Evolutionary conservation across 1,140 invertebrate species (phyloP), one percentile per base, ranked within the genome.

Genomic region (Medauroidea extradentata): DNA sequence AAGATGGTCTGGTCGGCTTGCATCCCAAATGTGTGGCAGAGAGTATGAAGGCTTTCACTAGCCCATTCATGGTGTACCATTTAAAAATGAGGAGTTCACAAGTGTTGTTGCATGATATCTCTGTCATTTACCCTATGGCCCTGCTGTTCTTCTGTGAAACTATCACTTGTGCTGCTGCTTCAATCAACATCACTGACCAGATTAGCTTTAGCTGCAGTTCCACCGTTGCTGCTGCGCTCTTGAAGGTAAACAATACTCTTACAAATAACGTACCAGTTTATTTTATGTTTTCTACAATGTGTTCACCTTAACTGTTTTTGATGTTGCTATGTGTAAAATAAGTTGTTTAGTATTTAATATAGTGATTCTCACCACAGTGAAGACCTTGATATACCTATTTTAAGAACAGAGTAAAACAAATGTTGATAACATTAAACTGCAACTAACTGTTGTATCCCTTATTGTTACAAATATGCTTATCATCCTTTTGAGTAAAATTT

Each of bases 1-100:
- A 84, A 67, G 81, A 83, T 63, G 80, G 80, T 46, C 69, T 63
- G 11, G 82, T 88, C 0, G 63, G 74, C 21, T 71, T 90, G 43
- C 89, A 91, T 75, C 86, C 85, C 0, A 85, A 85, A 23, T 91
- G 88, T 14, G 79, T 91, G 4, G 86, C 90, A 65, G 70, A 71
- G 1, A 75, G 73, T 21, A 71, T 71, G 9, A 61, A 14, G 2
- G 50, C 65, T 5, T 85, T 86, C 68, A 78, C 82, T 29, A 82
- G 81, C 25, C 75, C 76, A 14, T 85, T 85, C 72, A 71, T 91
- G 23, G 83, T 88, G 0, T 92, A 89, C 67, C 86, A 86, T 64
- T 69, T 80, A 27, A 89, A 85, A 66, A 71, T 88, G 65, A 83
- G 82, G 64, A 82, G 82, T 0, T 73, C 72, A 0, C 67, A 71